Percentiles rank a stretch among this genome's conserved stretches.
phyloP scores from a whole-genome alignment of 2,113 vertebrate species.

The Dasyornis broadbenti region DNA sequence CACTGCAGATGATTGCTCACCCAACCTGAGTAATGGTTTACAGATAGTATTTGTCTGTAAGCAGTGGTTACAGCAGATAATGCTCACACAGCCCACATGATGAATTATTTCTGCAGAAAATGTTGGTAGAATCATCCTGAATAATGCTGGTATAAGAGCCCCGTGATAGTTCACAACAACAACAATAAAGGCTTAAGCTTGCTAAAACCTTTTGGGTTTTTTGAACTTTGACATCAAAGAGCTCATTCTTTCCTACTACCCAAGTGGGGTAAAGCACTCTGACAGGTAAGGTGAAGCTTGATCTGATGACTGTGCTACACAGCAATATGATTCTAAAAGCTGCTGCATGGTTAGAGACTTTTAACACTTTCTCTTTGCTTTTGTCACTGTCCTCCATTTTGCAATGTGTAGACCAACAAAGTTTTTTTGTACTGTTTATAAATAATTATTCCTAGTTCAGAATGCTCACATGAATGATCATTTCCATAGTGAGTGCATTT shows the following conservation, averaged over 20 bases:
- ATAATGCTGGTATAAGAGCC: not conserved
- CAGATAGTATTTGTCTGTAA: not conserved
- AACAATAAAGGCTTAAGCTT: not conserved
- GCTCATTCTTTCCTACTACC: not conserved
- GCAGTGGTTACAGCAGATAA: not conserved
- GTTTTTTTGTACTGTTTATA: not conserved
- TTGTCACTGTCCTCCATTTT: not conserved
- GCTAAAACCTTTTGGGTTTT: not conserved
- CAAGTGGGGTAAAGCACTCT: not conserved
- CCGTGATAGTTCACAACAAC: not conserved
- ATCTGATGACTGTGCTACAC: not conserved
- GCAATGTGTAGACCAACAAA: not conserved
- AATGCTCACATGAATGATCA: not conserved
- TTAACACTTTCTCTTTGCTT: not conserved
- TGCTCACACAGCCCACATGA: accelerated
- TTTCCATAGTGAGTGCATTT: not conserved
- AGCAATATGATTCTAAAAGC: not conserved
- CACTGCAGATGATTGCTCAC: not conserved
- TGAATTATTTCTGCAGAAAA: not conserved
- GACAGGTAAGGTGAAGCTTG: not conserved
- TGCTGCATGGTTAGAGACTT: not conserved
- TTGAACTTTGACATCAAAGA: not conserved
- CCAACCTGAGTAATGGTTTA: not conserved
- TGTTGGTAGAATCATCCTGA: not conserved
- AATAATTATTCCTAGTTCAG: not conserved